Evolutionary conservation across 2,797 vertebrate species (phyloP), one percentile per base, ranked within the genome.

Genomic region (Spinus olivaceus): DNA sequence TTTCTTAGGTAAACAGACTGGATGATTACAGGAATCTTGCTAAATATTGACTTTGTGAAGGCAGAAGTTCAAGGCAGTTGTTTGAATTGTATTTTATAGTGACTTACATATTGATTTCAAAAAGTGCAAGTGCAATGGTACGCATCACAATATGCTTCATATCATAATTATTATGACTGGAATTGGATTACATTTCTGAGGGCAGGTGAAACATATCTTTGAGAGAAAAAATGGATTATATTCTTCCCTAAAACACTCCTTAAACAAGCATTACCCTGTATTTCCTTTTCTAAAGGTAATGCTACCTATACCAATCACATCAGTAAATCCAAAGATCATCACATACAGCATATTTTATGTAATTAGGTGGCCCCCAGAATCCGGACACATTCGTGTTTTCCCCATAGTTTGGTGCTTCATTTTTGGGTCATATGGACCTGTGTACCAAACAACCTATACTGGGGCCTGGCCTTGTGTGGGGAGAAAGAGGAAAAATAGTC

Each of bases 11-110:
- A 92, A 95, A 79, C 35, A 82, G 67, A 50, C 17, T 14, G 37
- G 33, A 84, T 9, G 37, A 87, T 85, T 87, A 90, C 41, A 90
- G 13, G 49, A 93, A 85, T 79, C 81, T 86, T 85, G 49, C 28
- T 92, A 90, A 92, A 88, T 93, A 94, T 47, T 90, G 81, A 91
- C 85, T 92, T 76, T 90, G 32, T 56, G 71, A 82, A 85, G 74
- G 47, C 41, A 81, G 59, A 84, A 69, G 64, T 93, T 86, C 54
- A 92, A 70, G 88, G 59, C 19, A 72, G 59, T 63, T 90, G 50
- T 51, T 78, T 65, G 70, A 81, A 78, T 72, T 81, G 39, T 69
- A 81, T 84, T 86, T 50, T 71, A 35, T 32, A 50, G 57, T 44
- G 14, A 39, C 30, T 78, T 83, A 59, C 2, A 51, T 6, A 56